Percentiles rank a stretch among this genome's conserved stretches.
Evolutionary conservation across 2,797 vertebrate species (phyloP).

Genomic region (Nannoperca obscura): DNA sequence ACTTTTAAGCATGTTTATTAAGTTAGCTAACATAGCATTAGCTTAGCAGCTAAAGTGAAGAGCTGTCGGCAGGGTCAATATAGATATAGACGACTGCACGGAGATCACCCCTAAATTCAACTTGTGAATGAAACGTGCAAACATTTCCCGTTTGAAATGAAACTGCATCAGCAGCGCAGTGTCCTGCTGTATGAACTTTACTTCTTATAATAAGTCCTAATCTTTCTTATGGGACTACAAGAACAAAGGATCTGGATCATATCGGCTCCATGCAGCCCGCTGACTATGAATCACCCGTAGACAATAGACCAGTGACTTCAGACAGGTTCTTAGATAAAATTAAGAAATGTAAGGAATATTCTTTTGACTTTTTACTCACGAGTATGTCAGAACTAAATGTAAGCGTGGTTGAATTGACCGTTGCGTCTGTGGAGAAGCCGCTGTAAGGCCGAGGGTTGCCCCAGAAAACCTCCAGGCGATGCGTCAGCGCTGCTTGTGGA

Average conservation of each 20-base stretch:
- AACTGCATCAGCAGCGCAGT: neutral
- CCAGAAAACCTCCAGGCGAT: conserved; percentile 85
- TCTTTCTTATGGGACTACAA: neutral
- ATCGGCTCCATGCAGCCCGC: neutral
- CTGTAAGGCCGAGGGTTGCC: conserved; percentile 73
- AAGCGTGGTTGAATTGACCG: neutral
- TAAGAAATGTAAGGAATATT: neutral
- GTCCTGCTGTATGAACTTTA: neutral
- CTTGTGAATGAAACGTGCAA: too few relatives aligned
- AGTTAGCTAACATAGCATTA: neutral
- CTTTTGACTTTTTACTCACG: too few relatives aligned
- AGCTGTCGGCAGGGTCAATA: neutral
- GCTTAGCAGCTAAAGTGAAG: neutral
- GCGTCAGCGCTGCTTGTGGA: conserved; percentile 78
- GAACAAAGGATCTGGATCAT: conserved; percentile 2
- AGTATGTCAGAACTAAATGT: neutral
- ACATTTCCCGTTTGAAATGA: too few relatives aligned
- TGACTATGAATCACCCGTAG: neutral
- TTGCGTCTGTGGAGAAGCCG: neutral
- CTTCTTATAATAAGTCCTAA: neutral
- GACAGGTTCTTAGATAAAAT: neutral
- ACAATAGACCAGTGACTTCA: neutral
- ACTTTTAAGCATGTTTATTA: neutral
- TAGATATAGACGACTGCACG: neutral
- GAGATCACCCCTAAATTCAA: neutral